phyloP scores from a whole-genome alignment of 2,113 vertebrate genomes.

The Sturnira hondurensis region DNA sequence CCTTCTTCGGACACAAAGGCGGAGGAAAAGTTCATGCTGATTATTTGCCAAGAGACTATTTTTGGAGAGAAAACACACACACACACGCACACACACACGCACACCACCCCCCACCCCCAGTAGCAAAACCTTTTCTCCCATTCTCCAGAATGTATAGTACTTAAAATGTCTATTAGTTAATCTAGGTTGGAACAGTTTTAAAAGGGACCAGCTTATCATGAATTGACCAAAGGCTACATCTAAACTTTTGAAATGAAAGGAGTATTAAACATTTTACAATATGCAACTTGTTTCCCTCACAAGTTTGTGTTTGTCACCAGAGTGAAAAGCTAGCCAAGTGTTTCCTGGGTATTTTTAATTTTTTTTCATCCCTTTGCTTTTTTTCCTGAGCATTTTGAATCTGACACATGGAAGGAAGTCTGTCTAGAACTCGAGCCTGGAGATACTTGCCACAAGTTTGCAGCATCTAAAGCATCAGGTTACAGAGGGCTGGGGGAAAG shows the following conservation, averaged over 20 bases:
- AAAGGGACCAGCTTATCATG: neutral
- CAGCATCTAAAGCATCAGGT: neutral
- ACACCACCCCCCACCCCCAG: too few relatives aligned
- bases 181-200: neutral
- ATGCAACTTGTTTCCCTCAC: neutral
- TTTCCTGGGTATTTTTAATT: neutral
- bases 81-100: neutral
- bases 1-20: slow-evolving; percentile 21
- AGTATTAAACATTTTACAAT: neutral
- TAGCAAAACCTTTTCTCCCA: neutral
- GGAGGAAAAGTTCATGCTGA: slow-evolving; percentile 53
- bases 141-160: neutral
- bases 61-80: neutral
- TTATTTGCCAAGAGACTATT: slow-evolving; percentile 32
- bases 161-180: neutral
- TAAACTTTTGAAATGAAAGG: neutral
- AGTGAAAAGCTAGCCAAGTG: neutral
- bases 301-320: neutral
- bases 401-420: neutral
- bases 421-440: neutral
- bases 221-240: neutral
- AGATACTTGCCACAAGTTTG: neutral
- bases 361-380: neutral
- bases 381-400: neutral
- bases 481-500: neutral